Evolutionary conservation across 2,113 vertebrate species (phyloP), one percentile per base, ranked within the genome.

Genomic region (Oryzias melastigma): DNA sequence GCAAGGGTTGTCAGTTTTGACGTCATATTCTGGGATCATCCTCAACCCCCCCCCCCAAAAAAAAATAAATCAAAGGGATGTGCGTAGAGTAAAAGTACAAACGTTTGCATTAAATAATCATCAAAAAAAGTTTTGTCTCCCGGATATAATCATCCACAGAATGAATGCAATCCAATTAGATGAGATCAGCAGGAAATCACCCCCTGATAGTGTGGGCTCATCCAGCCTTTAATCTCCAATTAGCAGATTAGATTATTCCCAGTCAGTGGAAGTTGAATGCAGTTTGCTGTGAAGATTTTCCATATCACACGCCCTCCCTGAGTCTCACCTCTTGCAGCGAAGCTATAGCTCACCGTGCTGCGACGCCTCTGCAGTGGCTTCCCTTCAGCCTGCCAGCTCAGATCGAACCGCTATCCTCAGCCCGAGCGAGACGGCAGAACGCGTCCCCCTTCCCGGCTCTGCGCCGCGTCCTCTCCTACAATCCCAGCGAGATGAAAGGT

Each of bases 341-440:
- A 57, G 52, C 79, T 62, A 41, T 50, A 63, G 64, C 62, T 62
- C 65, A 43, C 64, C 52, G 70, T 71, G 72, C 80, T 68, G 70
- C 14, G 45, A 66, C 55, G 71, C 72, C 82, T 85, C 80, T 83
- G 81, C 84, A 85, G 79, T 76, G 85, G 71, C 65, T 65, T 67
- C 58, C 78, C 46, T 75, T 82, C 78, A 82, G 81, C 67, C 80
- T 55, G 66, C 68, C 60, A 52, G 55, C 71, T 48, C 54, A n/a
- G 65, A 71, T 51, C 59, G 55, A 65, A 45, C 22, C 49, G 68
- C 73, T 85, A 80, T 85, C 83, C 83, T 77, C 68, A 49, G 58
- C 51, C 68, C 48, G 49, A 62, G 40, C 14, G 47, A 56, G 19
- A 47, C 4, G 24, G 51, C 15, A 5, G 7, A 22, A 14, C 8